Percentiles rank a stretch among this genome's conserved stretches.
Evolutionary conservation across 2,888 invertebrate genomes (phyloP).

Genomic region (Isotomurus palustris): DNA sequence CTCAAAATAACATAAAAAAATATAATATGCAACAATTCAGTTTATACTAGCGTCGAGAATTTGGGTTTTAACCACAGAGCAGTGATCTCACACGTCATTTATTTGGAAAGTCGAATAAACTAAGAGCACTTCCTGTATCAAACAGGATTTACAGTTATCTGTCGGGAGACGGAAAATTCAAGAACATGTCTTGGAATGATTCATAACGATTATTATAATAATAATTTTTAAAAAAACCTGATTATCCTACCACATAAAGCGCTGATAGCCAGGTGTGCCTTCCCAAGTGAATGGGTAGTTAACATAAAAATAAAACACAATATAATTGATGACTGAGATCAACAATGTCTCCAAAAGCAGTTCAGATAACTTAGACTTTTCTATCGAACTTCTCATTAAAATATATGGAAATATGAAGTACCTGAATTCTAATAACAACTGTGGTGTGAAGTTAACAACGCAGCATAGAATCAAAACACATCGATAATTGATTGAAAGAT

Average conservation of each 20-base stretch:
- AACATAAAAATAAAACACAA: conserved; percentile 71
- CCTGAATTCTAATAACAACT: conserved; percentile 84
- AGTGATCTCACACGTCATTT: too few relatives aligned
- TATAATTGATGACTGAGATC: conserved; percentile 62
- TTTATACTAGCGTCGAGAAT: too few relatives aligned
- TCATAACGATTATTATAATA: too few relatives aligned
- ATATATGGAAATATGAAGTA: conserved; percentile 91
- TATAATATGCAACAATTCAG: too few relatives aligned
- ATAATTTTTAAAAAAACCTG: too few relatives aligned
- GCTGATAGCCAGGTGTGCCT: conserved; percentile 66
- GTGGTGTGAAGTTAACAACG: conserved; percentile 66
- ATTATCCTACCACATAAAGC: conserved; percentile 90
- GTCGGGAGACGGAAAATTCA: too few relatives aligned
- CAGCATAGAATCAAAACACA: conserved; percentile 48
- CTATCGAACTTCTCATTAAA: conserved; percentile 67
- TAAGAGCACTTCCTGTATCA: too few relatives aligned
- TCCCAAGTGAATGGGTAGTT: conserved; percentile 74
- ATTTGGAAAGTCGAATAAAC: too few relatives aligned
- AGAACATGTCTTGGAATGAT: too few relatives aligned
- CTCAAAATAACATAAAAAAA: too few relatives aligned
- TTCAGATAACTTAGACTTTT: conserved; percentile 53
- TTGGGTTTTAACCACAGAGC: too few relatives aligned
- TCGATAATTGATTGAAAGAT: conserved; percentile 18
- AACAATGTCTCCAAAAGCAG: conserved; percentile 62
- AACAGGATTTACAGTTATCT: too few relatives aligned